Percentiles rank a stretch among this genome's conserved stretches.
phyloP scores from a whole-genome alignment of 2,113 vertebrate genomes.

The Lepidothrix coronata region DNA sequence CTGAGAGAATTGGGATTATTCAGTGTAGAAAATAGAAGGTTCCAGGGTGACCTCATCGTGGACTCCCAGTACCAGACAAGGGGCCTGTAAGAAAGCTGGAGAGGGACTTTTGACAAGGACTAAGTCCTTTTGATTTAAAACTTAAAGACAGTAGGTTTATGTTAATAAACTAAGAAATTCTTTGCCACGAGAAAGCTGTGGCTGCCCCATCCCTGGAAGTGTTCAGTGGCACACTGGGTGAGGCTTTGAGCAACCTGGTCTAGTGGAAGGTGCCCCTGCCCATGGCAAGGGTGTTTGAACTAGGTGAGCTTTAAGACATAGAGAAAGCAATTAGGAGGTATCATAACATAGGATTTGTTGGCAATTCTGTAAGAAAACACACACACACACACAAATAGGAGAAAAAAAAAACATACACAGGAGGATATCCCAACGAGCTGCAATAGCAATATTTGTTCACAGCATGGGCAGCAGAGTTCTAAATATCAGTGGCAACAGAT shows the following conservation, averaged over 20 bases:
- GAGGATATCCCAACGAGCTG: background rate
- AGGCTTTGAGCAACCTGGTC: background rate
- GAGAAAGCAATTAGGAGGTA: background rate
- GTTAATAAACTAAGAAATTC: background rate
- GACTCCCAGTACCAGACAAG: background rate
- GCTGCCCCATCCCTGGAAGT: background rate
- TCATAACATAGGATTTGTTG: background rate
- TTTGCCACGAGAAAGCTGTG: background rate
- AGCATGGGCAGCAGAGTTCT: background rate
- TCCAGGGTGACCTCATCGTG: background rate
- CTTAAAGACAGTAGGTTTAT: background rate
- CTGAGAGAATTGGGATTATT: background rate
- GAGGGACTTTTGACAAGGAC: background rate
- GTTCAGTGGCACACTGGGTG: background rate
- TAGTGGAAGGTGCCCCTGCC: too few species aligned
- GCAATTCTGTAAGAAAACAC: background rate
- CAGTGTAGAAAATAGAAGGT: background rate
- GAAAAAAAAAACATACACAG: fast-evolving
- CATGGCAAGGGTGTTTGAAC: background rate
- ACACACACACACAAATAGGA: too few species aligned
- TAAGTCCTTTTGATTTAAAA: background rate
- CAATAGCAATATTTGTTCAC: background rate
- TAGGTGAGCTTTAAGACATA: background rate
- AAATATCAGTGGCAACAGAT: background rate
- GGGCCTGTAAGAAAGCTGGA: background rate